Conservation (phyloP, 2,797 vertebrate genomes). For the Delichon dasypus region DNA sequence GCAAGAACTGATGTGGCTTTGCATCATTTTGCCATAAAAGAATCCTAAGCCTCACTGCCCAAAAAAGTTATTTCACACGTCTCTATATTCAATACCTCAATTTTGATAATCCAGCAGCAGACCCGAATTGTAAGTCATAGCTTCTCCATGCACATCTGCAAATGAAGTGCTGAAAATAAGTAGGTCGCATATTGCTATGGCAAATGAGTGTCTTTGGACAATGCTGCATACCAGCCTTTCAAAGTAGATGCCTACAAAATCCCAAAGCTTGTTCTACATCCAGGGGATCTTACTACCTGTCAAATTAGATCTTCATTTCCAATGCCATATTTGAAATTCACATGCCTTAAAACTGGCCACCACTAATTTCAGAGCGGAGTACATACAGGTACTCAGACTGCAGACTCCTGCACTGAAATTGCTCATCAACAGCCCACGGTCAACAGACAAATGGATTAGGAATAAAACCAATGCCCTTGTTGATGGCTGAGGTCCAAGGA, state of each 20-base stretch:
- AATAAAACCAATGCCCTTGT: background rate
- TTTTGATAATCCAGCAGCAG: background rate
- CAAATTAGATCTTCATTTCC: background rate
- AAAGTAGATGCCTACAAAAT: background rate
- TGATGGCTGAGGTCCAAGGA: background rate
- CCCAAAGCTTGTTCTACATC: background rate
- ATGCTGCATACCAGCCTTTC: background rate
- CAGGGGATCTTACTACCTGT: background rate
- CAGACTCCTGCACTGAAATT: background rate
- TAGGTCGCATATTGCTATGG: background rate
- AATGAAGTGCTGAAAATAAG: background rate
- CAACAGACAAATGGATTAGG: background rate
- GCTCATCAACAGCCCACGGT: background rate
- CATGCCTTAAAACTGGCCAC: background rate
- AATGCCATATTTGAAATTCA: background rate
- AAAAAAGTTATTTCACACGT: background rate
- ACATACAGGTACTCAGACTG: background rate
- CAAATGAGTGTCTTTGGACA: background rate
- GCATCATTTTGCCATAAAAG: background rate
- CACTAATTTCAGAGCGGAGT: background rate
- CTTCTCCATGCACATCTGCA: background rate
- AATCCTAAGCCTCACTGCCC: background rate
- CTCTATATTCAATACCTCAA: background rate
- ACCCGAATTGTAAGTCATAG: background rate
- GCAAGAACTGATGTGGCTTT: background rate